Conservation (phyloP, 1,140 invertebrate genomes). For the Anoplolepis gracilipes region DNA sequence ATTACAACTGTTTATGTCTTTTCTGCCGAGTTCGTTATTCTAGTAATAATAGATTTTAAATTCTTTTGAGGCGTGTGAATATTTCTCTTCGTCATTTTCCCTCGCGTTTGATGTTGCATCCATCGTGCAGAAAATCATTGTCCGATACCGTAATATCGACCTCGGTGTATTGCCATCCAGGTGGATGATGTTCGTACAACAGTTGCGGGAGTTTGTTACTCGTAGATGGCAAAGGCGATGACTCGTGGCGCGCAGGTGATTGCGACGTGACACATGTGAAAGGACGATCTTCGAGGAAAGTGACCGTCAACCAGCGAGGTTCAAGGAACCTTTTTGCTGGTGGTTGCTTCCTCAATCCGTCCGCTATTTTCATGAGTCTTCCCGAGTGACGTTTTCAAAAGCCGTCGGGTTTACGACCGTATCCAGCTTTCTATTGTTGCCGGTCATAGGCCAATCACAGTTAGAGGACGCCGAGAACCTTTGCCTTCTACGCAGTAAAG, state of each 20-base stretch:
- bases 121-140: background rate
- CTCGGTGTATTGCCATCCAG: constrained; percentile 33
- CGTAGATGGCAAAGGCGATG: constrained; percentile 53
- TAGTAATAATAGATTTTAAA: background rate
- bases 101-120: background rate
- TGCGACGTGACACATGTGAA: constrained; percentile 55
- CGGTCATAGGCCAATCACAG: constrained; percentile 56
- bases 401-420: constrained; percentile 48
- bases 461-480: constrained; percentile 47
- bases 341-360: constrained; percentile 37
- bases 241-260: constrained; percentile 55
- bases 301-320: constrained; percentile 36
- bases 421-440: constrained; percentile 58
- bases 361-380: constrained; percentile 43
- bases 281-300: constrained; percentile 52
- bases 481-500: constrained; percentile 41
- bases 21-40: background rate
- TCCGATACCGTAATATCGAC: constrained; percentile 52
- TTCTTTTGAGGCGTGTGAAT: background rate
- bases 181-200: constrained; percentile 47
- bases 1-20: background rate
- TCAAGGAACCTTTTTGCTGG: constrained; percentile 37
- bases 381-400: constrained; percentile 55
- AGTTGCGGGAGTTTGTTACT: constrained; percentile 48
- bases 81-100: background rate